Evolutionary conservation across 2,797 vertebrate genomes (phyloP), one percentile per base, ranked within the genome.

Genomic region (Enteromius thamalakanensis): DNA sequence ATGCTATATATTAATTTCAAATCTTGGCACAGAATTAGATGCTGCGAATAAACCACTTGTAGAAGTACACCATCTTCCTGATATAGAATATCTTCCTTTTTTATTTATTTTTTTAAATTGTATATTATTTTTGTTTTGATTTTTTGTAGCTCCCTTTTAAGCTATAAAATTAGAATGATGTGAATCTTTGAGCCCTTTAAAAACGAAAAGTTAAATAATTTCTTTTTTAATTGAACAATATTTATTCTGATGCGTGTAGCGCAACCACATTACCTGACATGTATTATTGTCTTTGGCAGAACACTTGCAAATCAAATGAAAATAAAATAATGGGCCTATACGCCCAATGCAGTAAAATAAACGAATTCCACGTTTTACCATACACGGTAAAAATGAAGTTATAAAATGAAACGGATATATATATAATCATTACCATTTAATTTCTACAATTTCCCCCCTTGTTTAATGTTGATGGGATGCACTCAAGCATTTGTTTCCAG

Each of bases 231-330:
- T 12, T 60, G 5, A 65, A 65, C 8, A 3, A 32, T 19, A 65
- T 26, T 17, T 26, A 60, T 51, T 67, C n/a, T 42, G 3, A 8
- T 53, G 32, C 32, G 51, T 62, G 29, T 72, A 72, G 17, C 11
- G 79, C 69, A 47, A 49, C 26, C 3, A 58, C 23, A 26, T 83
- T 23, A 69, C 37, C 34, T 69, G 62, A 17, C 49, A 47, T 32
- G 19, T 11, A 53, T 70, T 83, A 83, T 78, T 29, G 32, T 58
- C 11, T 23, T 51, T 80, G 60, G 32, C 80, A 79, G 60, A 76
- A 55, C 23, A 45, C 34, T 60, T 23, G 3, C 2, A 8, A 23
- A 49, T 55, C 17, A 72, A 70, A 69, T 21, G 23, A 26, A 42
- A 82, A 76, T 45, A 4, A 45, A 15, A 40, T 11, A 14, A 53